Evolutionary conservation across 1,140 invertebrate genomes (phyloP), one percentile per base, ranked within the genome.

Genomic region (Aphelinus certus): DNA sequence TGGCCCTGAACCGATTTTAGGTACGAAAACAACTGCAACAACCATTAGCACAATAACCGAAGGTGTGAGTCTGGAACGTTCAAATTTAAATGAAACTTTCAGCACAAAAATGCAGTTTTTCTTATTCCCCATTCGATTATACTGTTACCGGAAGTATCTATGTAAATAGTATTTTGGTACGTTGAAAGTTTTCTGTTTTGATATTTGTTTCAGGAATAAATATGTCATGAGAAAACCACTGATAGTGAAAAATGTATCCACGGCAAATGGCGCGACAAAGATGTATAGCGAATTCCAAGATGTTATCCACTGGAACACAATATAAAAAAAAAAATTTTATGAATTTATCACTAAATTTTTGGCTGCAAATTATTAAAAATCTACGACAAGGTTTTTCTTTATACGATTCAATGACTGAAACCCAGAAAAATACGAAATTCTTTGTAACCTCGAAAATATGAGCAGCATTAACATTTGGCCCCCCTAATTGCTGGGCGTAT

Each of bases 181-280:
- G 53, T 60, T 76, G 7, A 81, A 79, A 53, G 70, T 82, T 78
- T 86, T 83, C 80, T 84, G 79, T 80, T 86, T 85, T 9, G 26
- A 26, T 26, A 26, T 26, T 26, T 26, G 26, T 26, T 26, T 26
- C 26, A 91, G 80, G 7, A 88, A 85, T 2, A 89, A 79, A 78
- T 92, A 92, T 1, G 89, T 82, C 0, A 91, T 81, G 0, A 93
- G 82, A 26, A 91, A 72, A 3, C 91, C 91, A 80, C 89, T 90
- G 42, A 92, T 81, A 2, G 88, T 76, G 10, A 92, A 88, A 81
- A 92, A 92, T 5, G 90, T 90, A 76, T 91, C 90, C 45, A 92
- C 87, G 58, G 90, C 65, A 73, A 90, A 79, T 61, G 83, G 77
- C 48, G 82, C 89, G 65, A 87, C 55, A 46, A 83, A 67, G 49